Conservation (phyloP, 2,888 invertebrate species). For the Drosophila mercatorum region DNA sequence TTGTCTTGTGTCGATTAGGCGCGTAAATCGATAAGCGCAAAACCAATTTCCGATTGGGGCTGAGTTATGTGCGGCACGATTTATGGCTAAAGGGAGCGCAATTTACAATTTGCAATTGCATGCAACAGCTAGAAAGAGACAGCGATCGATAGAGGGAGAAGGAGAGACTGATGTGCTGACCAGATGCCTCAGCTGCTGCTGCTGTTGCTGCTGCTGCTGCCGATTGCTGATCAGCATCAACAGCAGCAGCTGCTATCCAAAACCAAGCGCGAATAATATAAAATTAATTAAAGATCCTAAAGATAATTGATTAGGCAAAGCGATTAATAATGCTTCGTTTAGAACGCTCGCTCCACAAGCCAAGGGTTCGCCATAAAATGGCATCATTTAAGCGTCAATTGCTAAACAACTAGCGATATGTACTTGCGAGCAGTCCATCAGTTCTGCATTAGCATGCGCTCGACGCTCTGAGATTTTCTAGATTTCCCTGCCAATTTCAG, state of each 20-base stretch:
- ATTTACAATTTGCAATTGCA: slow-evolving; percentile 65
- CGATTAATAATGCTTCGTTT: slow-evolving; percentile 84
- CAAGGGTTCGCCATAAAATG: slow-evolving; percentile 26
- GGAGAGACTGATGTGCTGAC: slow-evolving; percentile 11
- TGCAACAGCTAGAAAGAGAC: slow-evolving; percentile 16
- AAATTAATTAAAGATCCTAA: slow-evolving; percentile 85
- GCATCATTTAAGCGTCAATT: slow-evolving; percentile 32
- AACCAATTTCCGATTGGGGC: slow-evolving; percentile 77
- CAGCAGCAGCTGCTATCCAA: slow-evolving; percentile 55
- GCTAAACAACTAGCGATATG: slow-evolving; percentile 10
- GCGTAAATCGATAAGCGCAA: slow-evolving; percentile 76
- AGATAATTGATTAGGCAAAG: slow-evolving; percentile 85
- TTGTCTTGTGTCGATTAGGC: slow-evolving; percentile 71
- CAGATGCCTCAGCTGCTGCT: slow-evolving; percentile 27
- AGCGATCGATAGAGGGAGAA: slow-evolving; percentile 6
- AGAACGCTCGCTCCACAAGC: not conserved
- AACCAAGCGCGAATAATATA: slow-evolving; percentile 77
- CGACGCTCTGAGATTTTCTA: not conserved
- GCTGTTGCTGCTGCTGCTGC: slow-evolving; percentile 7
- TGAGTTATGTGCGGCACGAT: slow-evolving; percentile 75
- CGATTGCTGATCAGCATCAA: slow-evolving; percentile 49
- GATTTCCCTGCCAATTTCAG: not conserved
- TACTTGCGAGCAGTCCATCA: slow-evolving; percentile 20
- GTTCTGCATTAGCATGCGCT: slow-evolving; percentile 24
- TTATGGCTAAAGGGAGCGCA: slow-evolving; percentile 61